Base-by-base conservation (phyloP, 2,888 invertebrate species). In the Ptilodon capucinus region DNA sequence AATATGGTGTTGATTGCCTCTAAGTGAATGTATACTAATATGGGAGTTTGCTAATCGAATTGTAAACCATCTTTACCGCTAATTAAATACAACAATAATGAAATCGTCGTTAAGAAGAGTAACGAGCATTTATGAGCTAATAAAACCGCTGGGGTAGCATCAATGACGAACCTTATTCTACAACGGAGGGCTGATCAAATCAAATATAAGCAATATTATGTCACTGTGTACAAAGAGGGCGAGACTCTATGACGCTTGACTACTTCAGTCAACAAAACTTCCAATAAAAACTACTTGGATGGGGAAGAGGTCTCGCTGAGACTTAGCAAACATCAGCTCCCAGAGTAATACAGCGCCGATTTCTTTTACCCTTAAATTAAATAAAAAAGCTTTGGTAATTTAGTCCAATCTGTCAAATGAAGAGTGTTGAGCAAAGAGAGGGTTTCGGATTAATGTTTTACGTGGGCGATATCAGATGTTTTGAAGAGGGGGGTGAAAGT, bases 381-480 rank as follows among this genome's bases (percentile, higher is more conserved):
- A 88, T 85, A 88, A 86, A 88, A 89, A 87, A 83, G 78, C 83
- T 83, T 76, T 75, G 81, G 81, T 87, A 81, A 88, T 86, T 84
- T 84, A 85, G 86, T 79, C 74, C 86, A 87, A 91, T 89, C 88
- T 91, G 90, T 91, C 90, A 90, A 88, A 88, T 85, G 86, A 84
- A 89, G 85, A 91, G 90, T 89, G 89, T 81, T 91, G 66, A 76
- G 88, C 82, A 91, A 91, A 91, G 88, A 90, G 80, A 88, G 88
- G 89, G 82, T 74, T 64, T 71, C 51, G 71, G 77, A 82, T 85
- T 84, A 81, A 80, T 84, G 76, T 79, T 84, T 76, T 81, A 77
- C 78, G 80, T 79, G 80, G 79, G 74, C 66, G 76, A 76, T 79
- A 81, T 82, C 76, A 76, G 74, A 79, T 79, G 78, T 70, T 72